Base-by-base conservation (phyloP, 2,888 invertebrate genomes). In the Anarsia innoxiella region DNA sequence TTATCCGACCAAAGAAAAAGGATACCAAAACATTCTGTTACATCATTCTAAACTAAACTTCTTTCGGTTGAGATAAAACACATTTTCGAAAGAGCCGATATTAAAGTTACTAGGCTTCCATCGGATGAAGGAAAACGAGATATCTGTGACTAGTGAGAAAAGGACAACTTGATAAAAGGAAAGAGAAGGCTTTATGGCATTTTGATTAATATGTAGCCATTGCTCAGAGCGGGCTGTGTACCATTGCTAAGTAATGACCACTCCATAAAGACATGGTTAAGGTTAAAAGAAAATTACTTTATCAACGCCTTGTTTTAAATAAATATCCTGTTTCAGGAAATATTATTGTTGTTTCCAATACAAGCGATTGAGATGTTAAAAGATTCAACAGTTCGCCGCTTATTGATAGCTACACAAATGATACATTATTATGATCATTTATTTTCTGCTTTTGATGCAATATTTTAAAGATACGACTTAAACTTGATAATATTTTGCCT, bases 241-340 rank as follows among this genome's bases (percentile, higher is more conserved):
- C 82, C 84, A 79, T 79, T 79, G 77, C 83, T 84, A 84, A 84
- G 83, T 84, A 84, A 83, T 84, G 83, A 77, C 83, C 84, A 78
- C 77, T 82, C 84, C 83, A 83, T 83, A 80, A 84, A 82, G 83
- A 84, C 83, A 83, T 78, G 84, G 80, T 82, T 82, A 83, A 83
- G 83, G 84, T 83, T 83, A 82, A 83, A 84, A 84, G 82, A 83
- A 84, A 83, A 84, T 84, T 84, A 84, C 83, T 84, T 83, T 83
- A 84, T 84, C 84, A 84, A 82, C 84, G 83, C 80, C 84, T 83
- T 82, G 82, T 83, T 84, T 84, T 79, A 79, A 84, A 83, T 83
- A 84, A 84, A 84, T 83, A 83, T 82, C 79, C 82, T 75, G 82
- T 84, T 84, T 84, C 82, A 82, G 84, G 83, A 83, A 83, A 77